Base-by-base conservation (phyloP, 2,888 invertebrate genomes). In the Frankliniella intonsa region DNA sequence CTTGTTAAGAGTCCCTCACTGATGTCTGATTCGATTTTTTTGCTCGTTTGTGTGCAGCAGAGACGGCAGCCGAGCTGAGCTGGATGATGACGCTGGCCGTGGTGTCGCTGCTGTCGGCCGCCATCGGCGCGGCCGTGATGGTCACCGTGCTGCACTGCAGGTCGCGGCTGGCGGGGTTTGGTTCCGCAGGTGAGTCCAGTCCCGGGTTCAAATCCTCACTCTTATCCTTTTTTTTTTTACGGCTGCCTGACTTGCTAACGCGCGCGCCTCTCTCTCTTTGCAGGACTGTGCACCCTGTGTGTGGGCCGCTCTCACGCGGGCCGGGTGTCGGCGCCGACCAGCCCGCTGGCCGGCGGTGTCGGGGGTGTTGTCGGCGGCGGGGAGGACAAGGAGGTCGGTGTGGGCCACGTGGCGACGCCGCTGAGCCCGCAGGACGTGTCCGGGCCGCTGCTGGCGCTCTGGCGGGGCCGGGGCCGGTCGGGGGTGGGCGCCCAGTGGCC, bases 51-150 rank as follows among this genome's bases (percentile, higher is more conserved):
- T 90, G 2, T 90, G 83, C 89, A 90, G 90, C 69, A 76, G 69
- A 76, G 69, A 76, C 69, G 69, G 69, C 90, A 87, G 88, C 89
- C 86, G 82, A 82, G 27, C 88, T 93, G 84, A 92, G 92, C 85
- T 93, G 93, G 93, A 91, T 92, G 80, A 88, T 93, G 84, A 93
- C 92, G 81, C 87, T 93, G 86, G 91, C 93, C 84, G 92, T 93
- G 87, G 93, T 93, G 84, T 93, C 93, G 55, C 88, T 93, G 85
- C 89, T 92, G 85, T 93, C 93, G 83, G 93, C 93, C 83, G 90
- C 92, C 83, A 89, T 93, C 85, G 93, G 93, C 83, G 93, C 93
- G 84, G 91, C 93, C 85, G 90, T 93, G 84, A 93, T 93, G 93
- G 91, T 93, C 86, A 90, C 92, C 85, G 90, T 92, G 81, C 89